Percentiles rank a stretch among this genome's conserved stretches.
Evolutionary conservation across 1,140 invertebrate genomes (phyloP).

Genomic region (Listronotus bonariensis): DNA sequence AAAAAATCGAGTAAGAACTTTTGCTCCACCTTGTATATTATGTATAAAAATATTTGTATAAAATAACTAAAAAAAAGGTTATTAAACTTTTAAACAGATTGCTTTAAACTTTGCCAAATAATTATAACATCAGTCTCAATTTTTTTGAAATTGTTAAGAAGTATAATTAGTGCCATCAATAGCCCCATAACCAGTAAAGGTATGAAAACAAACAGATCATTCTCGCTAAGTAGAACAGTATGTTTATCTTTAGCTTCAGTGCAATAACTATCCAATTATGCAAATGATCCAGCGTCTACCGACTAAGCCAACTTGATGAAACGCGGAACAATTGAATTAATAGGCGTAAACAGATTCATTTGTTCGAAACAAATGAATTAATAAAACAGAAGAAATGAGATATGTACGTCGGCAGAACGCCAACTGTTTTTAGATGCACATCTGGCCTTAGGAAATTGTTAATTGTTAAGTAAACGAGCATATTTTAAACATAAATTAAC

Average conservation of each 20-base stretch:
- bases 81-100: too few species aligned
- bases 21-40: too few species aligned
- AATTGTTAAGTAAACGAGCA: conserved; percentile 17
- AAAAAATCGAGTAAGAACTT: too few species aligned
- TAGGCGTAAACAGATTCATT: conserved; percentile 30
- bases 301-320: conserved; percentile 17
- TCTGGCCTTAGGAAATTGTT: conserved; percentile 17
- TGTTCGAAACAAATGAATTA: conserved; percentile 32
- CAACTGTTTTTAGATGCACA: conserved; percentile 27
- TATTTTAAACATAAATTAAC: conserved; percentile 4
- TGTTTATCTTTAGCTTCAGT: not conserved
- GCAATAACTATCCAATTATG: conserved; percentile 24
- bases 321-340: conserved; percentile 32
- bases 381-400: conserved; percentile 24
- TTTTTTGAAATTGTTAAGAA: too few species aligned
- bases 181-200: too few species aligned
- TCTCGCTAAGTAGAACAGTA: too few species aligned
- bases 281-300: conserved; percentile 11
- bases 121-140: too few species aligned
- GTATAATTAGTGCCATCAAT: too few species aligned
- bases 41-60: too few species aligned
- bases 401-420: conserved; percentile 20
- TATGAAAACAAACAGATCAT: too few species aligned
- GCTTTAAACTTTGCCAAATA: too few species aligned
- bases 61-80: too few species aligned